Base-by-base conservation (phyloP, 2,797 vertebrate genomes). In the Pangasius djambal region DNA sequence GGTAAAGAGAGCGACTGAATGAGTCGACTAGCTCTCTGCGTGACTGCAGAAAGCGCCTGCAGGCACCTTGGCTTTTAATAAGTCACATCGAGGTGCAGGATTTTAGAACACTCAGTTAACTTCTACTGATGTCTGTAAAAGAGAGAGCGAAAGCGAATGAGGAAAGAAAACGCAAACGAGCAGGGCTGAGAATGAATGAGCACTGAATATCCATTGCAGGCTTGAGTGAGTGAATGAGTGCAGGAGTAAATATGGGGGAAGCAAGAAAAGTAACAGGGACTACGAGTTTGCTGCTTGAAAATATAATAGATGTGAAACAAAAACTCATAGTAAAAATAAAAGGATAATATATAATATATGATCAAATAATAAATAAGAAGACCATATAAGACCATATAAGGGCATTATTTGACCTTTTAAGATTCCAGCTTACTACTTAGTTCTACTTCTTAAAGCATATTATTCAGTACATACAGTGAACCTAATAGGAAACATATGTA, bases 31-130 rank as follows among this genome's bases (percentile, higher is more conserved):
- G 88, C 22, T 89, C 59, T 63, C 50, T 69, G 86, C 86, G 8
- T 87, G 89, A 84, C 72, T 79, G 74, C 37, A 79, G 79, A 89
- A 85, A 61, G 40, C 70, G 72, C 82, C 86, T 88, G 52, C 50
- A 61, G 89, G 86, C 40, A 50, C 55, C 22, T 55, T 28, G 28
- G 65, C 74, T 79, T 89, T 85, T 90, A 90, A 90, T 90, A 88
- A 85, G 72, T 77, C 52, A 61, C 59, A 50, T 20, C 13, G 57
- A 83, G 85, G 50, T 28, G 59, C 67, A 85, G 61, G 59, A 61
- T 63, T 82, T 81, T 55, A 10, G 52, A 59, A 44, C 37, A 55
- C 85, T 78, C 37, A n/a, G 74, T 65, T 34, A 84, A 87, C 86
- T 70, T 67, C 83, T 57, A 83, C 82, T 37, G 63, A 75, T 44